Evolutionary conservation across 1,140 invertebrate species (phyloP).

Genomic region (Dendroctonus ponderosae): DNA sequence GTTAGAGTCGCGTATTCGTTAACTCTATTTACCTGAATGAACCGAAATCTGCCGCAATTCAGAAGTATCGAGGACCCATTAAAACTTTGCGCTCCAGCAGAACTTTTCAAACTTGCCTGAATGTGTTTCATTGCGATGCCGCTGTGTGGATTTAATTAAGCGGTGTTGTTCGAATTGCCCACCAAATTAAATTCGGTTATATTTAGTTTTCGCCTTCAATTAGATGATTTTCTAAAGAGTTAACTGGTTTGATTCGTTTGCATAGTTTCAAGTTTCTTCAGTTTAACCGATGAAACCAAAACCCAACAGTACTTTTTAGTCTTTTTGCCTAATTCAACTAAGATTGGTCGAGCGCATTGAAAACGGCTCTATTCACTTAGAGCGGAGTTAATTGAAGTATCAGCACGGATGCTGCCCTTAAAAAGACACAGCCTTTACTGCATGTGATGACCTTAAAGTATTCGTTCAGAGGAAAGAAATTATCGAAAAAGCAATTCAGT

Average conservation of each 20-base stretch:
- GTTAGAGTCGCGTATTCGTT: constrained; percentile 3
- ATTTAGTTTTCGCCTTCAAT: constrained; percentile 8
- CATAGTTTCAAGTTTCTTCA: too few relatives aligned
- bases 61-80: constrained; percentile 27
- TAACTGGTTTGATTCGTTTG: too few relatives aligned
- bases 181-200: constrained; percentile 19
- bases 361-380: too few relatives aligned
- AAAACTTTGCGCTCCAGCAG: constrained; percentile 18
- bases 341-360: too few relatives aligned
- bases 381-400: too few relatives aligned
- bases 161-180: constrained; percentile 18
- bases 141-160: constrained; percentile 19
- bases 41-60: constrained; percentile 19
- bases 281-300: too few relatives aligned
- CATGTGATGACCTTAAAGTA: too few relatives aligned
- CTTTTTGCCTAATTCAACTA: too few relatives aligned
- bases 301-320: too few relatives aligned
- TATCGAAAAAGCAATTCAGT: constrained; percentile 10
- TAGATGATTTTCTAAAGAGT: too few relatives aligned
- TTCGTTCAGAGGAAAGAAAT: not conserved
- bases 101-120: constrained; percentile 21
- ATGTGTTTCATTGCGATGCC: constrained; percentile 16
- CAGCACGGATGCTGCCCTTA: too few relatives aligned
- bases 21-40: constrained; percentile 24
- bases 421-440: too few relatives aligned